Conservation (phyloP, 2,113 vertebrate genomes). For the Tetraodon nigroviridis region DNA sequence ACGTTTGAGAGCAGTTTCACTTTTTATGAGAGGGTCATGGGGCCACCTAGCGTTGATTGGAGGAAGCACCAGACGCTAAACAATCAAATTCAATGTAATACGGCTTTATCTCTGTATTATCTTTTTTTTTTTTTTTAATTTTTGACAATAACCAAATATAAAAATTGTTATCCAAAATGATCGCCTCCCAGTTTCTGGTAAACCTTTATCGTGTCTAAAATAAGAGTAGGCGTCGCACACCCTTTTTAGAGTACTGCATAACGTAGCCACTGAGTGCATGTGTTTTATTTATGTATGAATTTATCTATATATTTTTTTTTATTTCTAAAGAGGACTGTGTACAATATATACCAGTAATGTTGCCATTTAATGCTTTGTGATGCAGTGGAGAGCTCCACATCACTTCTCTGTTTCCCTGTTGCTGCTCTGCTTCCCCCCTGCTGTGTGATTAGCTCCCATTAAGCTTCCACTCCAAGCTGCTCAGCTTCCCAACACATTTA, state of each 20-base stretch:
- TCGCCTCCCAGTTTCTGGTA: no score
- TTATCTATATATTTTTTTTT: no score
- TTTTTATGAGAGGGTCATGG: conserved; percentile 49
- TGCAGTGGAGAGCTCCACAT: neutral
- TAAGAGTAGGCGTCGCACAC: no score
- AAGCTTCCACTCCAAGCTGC: conserved; percentile 40
- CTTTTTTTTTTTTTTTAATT: neutral
- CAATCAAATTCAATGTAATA: no score
- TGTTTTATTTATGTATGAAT: conserved; percentile 1
- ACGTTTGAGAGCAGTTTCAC: neutral
- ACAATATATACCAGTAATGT: no score
- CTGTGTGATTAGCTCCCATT: conserved; percentile 55
- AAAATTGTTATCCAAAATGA: no score
- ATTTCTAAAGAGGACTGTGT: no score
- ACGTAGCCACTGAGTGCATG: neutral
- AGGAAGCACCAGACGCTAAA: conserved; percentile 6
- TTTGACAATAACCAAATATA: no score
- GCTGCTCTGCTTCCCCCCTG: conserved; percentile 7
- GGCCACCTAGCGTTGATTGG: conserved; percentile 65
- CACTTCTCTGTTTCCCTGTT: conserved; percentile 2
- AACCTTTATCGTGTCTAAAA: no score
- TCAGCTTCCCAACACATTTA: conserved; percentile 41
- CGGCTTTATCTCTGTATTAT: neutral
- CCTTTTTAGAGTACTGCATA: neutral
- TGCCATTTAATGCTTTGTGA: no score